Evolutionary conservation across 1,140 invertebrate species (phyloP), one percentile per base, ranked within the genome.

Genomic region (Hycleus phaleratus): DNA sequence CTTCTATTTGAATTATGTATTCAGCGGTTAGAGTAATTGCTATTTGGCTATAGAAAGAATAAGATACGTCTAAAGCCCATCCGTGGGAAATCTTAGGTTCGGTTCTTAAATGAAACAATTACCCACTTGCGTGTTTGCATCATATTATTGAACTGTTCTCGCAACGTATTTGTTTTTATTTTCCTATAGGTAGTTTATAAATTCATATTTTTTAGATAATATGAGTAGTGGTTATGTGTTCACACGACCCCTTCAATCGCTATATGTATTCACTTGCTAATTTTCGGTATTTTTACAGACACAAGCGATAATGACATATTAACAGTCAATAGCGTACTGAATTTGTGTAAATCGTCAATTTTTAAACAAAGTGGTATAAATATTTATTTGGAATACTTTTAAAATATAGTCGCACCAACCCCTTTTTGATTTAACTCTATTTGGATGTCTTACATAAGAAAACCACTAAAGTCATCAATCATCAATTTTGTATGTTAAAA

Each of bases 81-180:
- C 52, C 71, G 71, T 73, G 71, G 71, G 71, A 73, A 71, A 66
- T 66, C 65, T 60, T 58, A 59, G 59, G 64, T 67, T 68, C 65
- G 62, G 59, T 66, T 64, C 63, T 65, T 66, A 71, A 71, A 71
- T 73, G 66, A 73, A 71, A 72, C 71, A 72, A 72, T 72, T 72
- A 72, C 69, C 69, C 53, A 71, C 61, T 70, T 73, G 71, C 71
- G 71, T 73, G 71, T 71, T 69, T 68, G 68, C 69, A 71, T 67
- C 71, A 65, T 68, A 73, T 73, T 71, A 73, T 71, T 70, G 61
- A 66, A 65, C 63, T 60, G 60, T 64, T 68, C 65, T 61, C 64
- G 66, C 64, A 62, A 63, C 58, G 59, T 69, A 65, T 72, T 70
- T 67, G 68, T 59, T 69, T 69, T 71, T 69, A 67, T 71, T 68